phyloP scores from a whole-genome alignment of 1,140 invertebrate species.

The Spodoptera litura region DNA sequence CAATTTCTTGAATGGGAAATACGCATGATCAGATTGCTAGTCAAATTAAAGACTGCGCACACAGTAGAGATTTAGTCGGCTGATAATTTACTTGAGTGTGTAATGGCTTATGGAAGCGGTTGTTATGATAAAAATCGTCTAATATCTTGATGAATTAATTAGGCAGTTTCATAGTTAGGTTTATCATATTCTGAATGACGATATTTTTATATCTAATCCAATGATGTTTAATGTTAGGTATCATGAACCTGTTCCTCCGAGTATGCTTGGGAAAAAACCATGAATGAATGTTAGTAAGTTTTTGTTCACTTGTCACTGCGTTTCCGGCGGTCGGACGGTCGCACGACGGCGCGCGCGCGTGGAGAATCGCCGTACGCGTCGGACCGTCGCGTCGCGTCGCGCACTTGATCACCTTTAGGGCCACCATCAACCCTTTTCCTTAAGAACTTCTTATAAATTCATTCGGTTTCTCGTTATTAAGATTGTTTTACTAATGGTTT shows the following conservation, averaged over 20 bases:
- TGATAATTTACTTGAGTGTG: neutral
- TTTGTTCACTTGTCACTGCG: slow-evolving; percentile 82
- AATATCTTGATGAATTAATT: neutral
- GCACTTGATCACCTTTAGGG: slow-evolving; percentile 57
- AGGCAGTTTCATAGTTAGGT: slow-evolving; percentile 21
- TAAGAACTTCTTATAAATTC: neutral
- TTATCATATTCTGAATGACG: neutral
- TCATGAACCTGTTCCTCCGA: slow-evolving; percentile 70
- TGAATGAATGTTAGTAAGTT: slow-evolving; percentile 81
- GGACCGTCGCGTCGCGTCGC: slow-evolving; percentile 75
- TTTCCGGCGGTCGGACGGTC: slow-evolving; percentile 77
- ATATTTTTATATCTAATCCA: slow-evolving; percentile 51
- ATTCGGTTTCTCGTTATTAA: neutral
- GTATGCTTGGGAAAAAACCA: slow-evolving; percentile 71
- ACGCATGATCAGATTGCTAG: slow-evolving; percentile 19
- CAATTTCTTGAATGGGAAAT: slow-evolving; percentile 44
- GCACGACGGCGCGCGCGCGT: slow-evolving; percentile 73
- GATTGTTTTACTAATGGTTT: too few relatives aligned
- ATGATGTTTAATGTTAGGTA: slow-evolving; percentile 64
- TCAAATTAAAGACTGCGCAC: slow-evolving; percentile 32
- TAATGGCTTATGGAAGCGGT: slow-evolving; percentile 7
- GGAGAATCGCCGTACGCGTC: slow-evolving; percentile 82
- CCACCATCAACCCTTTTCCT: slow-evolving; percentile 19
- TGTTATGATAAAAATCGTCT: neutral
- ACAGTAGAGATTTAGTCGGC: neutral